phyloP scores from a whole-genome alignment of 2,888 invertebrate species.

The Eudasyphora cyanicolor region DNA sequence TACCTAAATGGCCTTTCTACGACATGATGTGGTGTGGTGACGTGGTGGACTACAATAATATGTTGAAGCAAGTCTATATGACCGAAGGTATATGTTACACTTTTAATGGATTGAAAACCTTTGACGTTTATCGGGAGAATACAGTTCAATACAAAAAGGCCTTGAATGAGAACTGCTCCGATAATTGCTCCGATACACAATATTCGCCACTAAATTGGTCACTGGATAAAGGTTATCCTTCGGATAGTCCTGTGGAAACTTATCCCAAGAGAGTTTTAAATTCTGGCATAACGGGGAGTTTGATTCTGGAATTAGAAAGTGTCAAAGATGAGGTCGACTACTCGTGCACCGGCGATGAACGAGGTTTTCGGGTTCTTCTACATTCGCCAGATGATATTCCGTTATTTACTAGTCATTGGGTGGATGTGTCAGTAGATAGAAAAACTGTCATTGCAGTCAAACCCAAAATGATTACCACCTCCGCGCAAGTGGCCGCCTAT shows the following conservation, averaged over 20 bases:
- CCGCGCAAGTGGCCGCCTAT: conserved; percentile 83
- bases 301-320: conserved; percentile 83
- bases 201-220: conserved; percentile 84
- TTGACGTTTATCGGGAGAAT: conserved; percentile 83
- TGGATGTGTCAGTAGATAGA: conserved; percentile 84
- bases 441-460: conserved; percentile 86
- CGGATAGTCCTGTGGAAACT: conserved; percentile 82
- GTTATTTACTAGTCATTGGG: conserved; percentile 84
- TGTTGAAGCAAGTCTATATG: conserved; percentile 84
- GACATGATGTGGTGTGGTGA: conserved; percentile 81
- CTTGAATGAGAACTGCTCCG: conserved; percentile 58
- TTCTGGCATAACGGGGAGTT: conserved; percentile 84
- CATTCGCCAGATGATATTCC: conserved; percentile 87
- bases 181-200: conserved; percentile 71
- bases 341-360: conserved; percentile 86
- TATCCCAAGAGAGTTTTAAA: conserved; percentile 86
- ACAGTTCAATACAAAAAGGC: conserved; percentile 72
- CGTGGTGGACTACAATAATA: conserved; percentile 81
- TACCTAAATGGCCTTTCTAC: conserved; percentile 82
- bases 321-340: conserved; percentile 85
- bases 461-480: conserved; percentile 88
- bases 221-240: conserved; percentile 83
- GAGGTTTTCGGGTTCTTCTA: conserved; percentile 86
- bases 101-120: conserved; percentile 84
- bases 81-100: conserved; percentile 87